Evolutionary conservation across 2,797 vertebrate genomes (phyloP).

Genomic region (Sebastes steindachneri): DNA sequence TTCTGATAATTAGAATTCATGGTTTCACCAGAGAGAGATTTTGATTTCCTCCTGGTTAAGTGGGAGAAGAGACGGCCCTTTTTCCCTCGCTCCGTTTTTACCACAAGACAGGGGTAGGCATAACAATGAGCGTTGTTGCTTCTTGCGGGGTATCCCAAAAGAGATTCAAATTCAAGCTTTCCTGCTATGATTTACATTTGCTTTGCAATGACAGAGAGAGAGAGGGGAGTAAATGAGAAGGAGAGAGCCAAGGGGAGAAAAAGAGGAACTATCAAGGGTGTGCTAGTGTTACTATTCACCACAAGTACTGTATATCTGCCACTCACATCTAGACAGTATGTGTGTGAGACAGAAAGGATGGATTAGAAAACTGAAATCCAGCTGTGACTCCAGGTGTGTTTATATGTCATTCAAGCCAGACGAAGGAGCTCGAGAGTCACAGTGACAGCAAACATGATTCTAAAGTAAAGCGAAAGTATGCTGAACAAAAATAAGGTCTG

Average conservation of each 20-base stretch:
- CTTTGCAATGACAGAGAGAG: slow-evolving; percentile 21
- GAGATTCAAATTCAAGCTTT: slow-evolving; percentile 45
- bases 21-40: slow-evolving; percentile 25
- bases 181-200: slow-evolving; percentile 34
- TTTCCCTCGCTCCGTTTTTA: slow-evolving; percentile 1
- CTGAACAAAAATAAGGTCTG: neutral
- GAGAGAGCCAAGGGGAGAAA: neutral
- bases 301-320: neutral
- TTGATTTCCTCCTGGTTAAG: slow-evolving; percentile 37
- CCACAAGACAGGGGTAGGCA: slow-evolving; percentile 24
- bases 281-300: neutral
- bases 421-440: neutral
- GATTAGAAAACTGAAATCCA: neutral
- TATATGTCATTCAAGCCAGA: neutral
- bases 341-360: neutral
- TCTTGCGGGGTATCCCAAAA: slow-evolving; percentile 29
- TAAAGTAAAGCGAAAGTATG: neutral
- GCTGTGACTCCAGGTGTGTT: neutral
- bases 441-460: neutral
- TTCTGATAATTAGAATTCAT: slow-evolving; percentile 26
- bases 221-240: neutral
- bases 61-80: slow-evolving; percentile 2
- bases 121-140: slow-evolving; percentile 45
- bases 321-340: neutral
- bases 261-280: slow-evolving; percentile 1